These are phyloP conservation scores for Hyphantria cunea DNA, from an alignment of 1,140 invertebrate species.

Conservation along the genomic window DNA sequence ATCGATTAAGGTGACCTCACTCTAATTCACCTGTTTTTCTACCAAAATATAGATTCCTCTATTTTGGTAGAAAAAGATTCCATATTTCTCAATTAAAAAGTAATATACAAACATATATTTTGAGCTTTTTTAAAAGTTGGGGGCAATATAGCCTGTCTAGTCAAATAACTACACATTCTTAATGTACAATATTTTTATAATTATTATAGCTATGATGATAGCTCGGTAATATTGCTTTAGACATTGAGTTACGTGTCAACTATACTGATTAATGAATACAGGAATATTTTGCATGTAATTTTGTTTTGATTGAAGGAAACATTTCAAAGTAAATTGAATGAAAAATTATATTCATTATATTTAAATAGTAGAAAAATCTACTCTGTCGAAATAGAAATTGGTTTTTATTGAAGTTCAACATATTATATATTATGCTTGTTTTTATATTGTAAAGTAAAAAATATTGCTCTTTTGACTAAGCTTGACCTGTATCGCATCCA, in stretches of 20 bases:
- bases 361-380: background rate
- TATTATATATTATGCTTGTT: too few relatives aligned
- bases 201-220: conserved; percentile 14
- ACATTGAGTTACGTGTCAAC: conserved; percentile 22
- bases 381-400: too few relatives aligned
- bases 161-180: conserved; percentile 8
- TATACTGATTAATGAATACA: background rate
- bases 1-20: too few relatives aligned
- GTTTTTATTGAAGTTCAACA: too few relatives aligned
- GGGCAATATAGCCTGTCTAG: background rate
- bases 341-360: background rate
- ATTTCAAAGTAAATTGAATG: background rate
- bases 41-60: too few relatives aligned
- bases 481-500: too few relatives aligned
- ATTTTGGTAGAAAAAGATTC: too few relatives aligned
- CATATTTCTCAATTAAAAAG: background rate
- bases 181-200: conserved; percentile 18
- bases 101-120: background rate
- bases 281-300: conserved; percentile 5
- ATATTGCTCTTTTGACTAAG: too few relatives aligned
- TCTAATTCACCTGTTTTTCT: too few relatives aligned
- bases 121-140: background rate
- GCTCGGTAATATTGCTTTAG: background rate
- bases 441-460: background rate
- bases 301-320: conserved; percentile 6